Percentiles rank a stretch among this genome's conserved stretches.
These are phyloP conservation scores for Caenorhabditis sp. DNA, from an alignment of 2,888 invertebrate species.

Conservation along the genomic window DNA sequence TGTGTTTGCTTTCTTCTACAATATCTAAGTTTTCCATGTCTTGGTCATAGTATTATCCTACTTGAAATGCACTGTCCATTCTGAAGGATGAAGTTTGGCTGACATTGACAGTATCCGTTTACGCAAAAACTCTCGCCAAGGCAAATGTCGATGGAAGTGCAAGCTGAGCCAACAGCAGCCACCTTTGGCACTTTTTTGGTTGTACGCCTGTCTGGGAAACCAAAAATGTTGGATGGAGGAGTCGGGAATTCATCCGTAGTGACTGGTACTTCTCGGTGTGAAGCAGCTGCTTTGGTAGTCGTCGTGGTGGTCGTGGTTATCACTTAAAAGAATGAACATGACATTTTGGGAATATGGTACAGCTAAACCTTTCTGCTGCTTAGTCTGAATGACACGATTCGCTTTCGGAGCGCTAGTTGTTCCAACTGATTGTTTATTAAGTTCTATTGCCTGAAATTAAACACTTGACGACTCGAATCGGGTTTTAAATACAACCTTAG, in stretches of 20 bases:
- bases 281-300: conserved; percentile 7
- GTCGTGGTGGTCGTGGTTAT: conserved; percentile 5
- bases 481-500: conserved; percentile 39
- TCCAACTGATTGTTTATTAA: conserved; percentile 15
- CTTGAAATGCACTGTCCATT: conserved; percentile 66
- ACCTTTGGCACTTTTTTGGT: conserved; percentile 49
- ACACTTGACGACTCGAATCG: not conserved
- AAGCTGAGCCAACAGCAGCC: conserved; percentile 51
- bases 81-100: conserved; percentile 55
- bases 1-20: conserved; percentile 49
- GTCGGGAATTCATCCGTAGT: conserved; percentile 43
- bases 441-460: conserved; percentile 35
- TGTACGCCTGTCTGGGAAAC: conserved; percentile 47
- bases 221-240: conserved; percentile 50
- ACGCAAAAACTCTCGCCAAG: conserved; percentile 65
- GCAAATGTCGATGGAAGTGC: conserved; percentile 62
- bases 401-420: conserved; percentile 15
- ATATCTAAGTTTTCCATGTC: not conserved
- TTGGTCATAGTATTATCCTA: conserved; percentile 1
- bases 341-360: not conserved
- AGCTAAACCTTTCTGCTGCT: conserved; percentile 20
- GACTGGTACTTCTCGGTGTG: not conserved
- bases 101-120: conserved; percentile 68
- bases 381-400: conserved; percentile 37
- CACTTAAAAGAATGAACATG: conserved; percentile 8